Evolutionary conservation across 2,113 vertebrate species (phyloP), one percentile per base, ranked within the genome.

Genomic region (Bufo bufo): DNA sequence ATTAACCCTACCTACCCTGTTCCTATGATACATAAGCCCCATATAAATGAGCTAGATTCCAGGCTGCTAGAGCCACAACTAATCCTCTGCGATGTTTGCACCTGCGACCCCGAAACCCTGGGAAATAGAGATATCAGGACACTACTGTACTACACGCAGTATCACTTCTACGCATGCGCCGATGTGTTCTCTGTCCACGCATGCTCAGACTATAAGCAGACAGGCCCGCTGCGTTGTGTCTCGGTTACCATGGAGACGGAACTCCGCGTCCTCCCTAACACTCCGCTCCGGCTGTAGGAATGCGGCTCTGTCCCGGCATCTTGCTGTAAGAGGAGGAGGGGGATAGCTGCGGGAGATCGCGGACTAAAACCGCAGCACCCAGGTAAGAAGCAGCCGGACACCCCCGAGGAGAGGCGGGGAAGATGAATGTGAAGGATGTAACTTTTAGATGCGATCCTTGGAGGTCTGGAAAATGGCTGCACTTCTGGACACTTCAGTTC

Each of bases 261-360:
- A 17, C 47, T 10, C 8, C 17, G 85, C 85, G 75, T 87, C 85
- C 63, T 80, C 71, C 50, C 23, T 85, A 47, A 58, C 77, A 86
- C 23, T 86, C 23, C 7, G 10, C 54, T 80, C 16, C 66, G 4
- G 83, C 19, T 54, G 23, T 0, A 65, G 59, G 80, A 49, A 63
- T 81, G 54, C 7, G 3, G 23, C 16, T 13, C 23, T 17, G 56
- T 43, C 56, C 9, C 8, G 78, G 78, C 33, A 81, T 17, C 54
- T 58, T 80, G 54, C 9, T 4, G 14, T 4, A 8, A 17, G n/a
- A 43, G 50, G 19, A 78, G n/a, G 77, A 33, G 33, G 33, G 33
- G 17, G 71, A 52, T 6, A 20, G 12, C 5, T 16, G 14, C 52
- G 1, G 33, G 3, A 33, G 19, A 71, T 16, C 16, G 7, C 12